Conservation (phyloP, 2,888 invertebrate species). For the Sussaba pulchella region DNA sequence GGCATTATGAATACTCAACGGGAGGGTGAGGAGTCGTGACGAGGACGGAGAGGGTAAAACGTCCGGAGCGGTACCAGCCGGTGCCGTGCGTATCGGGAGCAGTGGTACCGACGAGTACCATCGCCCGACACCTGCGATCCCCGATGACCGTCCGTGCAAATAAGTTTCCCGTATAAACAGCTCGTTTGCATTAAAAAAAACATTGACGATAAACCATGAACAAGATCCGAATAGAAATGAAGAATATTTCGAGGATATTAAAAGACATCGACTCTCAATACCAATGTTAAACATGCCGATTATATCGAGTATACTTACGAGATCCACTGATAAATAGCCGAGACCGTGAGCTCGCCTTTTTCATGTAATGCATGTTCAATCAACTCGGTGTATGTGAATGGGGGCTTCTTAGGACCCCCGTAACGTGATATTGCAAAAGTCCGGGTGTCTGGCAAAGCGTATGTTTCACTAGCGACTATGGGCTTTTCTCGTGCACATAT, state of each 20-base stretch:
- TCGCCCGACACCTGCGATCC: constrained; percentile 65
- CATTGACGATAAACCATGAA: neutral
- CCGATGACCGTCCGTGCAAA: constrained; percentile 57
- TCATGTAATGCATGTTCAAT: constrained; percentile 95
- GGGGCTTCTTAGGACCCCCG: constrained; percentile 91
- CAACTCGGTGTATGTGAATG: constrained; percentile 95
- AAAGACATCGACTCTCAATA: no score
- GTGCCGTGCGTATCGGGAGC: constrained; percentile 76
- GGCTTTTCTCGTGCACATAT: constrained; percentile 63
- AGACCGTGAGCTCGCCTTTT: constrained; percentile 94
- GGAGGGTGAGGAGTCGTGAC: constrained; percentile 49
- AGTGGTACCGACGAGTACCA: constrained; percentile 81
- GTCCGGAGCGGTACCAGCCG: constrained; percentile 76
- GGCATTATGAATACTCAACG: constrained; percentile 35
- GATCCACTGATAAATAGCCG: constrained; percentile 97
- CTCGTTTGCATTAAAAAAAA: constrained; percentile 55
- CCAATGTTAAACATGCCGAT: no score
- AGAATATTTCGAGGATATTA: no score
- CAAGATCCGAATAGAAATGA: neutral
- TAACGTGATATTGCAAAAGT: constrained; percentile 76
- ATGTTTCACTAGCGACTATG: constrained; percentile 56
- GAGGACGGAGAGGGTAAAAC: constrained; percentile 67
- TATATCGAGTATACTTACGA: constrained; percentile 90
- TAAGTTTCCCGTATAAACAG: constrained; percentile 57
- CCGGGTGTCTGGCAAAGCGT: constrained; percentile 70